Evolutionary conservation across 2,113 vertebrate genomes (phyloP).

Genomic region (Onychorhynchus coronatus): DNA sequence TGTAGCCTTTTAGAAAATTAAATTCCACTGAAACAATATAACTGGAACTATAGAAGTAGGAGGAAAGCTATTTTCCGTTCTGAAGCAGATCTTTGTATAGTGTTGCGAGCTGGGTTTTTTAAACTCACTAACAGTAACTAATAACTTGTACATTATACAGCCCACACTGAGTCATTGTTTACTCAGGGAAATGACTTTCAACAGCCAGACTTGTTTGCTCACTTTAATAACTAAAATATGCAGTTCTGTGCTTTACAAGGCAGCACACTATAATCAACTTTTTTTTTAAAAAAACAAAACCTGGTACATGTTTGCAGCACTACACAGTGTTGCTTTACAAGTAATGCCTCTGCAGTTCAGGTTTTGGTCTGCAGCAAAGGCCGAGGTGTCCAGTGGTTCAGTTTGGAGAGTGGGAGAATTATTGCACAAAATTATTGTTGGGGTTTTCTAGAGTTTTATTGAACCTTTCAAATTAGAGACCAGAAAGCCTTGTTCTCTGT

Average conservation of each 20-base stretch:
- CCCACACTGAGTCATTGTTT: conserved; percentile 54
- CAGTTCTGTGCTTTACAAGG: not conserved
- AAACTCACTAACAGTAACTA: conserved; percentile 42
- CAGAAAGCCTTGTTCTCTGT: not conserved
- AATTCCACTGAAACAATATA: conserved; percentile 21
- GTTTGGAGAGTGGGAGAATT: not conserved
- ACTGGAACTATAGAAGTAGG: conserved; percentile 14
- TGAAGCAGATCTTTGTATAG: conserved; percentile 38
- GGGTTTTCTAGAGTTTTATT: not conserved
- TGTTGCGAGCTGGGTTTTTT: not conserved
- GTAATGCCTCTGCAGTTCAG: not conserved
- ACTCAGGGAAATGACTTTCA: conserved; percentile 50
- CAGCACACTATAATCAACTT: not conserved
- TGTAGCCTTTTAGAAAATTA: conserved; percentile 42
- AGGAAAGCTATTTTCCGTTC: conserved; percentile 44
- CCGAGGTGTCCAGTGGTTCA: not conserved
- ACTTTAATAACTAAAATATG: conserved; percentile 38
- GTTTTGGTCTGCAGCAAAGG: not conserved
- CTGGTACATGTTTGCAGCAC: not conserved
- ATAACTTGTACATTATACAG: conserved; percentile 46
- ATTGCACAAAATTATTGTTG: not conserved
- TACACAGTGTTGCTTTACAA: not conserved
- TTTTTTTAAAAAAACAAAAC: not conserved
- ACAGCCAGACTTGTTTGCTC: conserved; percentile 49
- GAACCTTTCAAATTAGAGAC: conserved; percentile 4